These are phyloP conservation scores for Rhagonycha lutea DNA, from an alignment of 2,888 invertebrate species.

Conservation along the genomic window DNA sequence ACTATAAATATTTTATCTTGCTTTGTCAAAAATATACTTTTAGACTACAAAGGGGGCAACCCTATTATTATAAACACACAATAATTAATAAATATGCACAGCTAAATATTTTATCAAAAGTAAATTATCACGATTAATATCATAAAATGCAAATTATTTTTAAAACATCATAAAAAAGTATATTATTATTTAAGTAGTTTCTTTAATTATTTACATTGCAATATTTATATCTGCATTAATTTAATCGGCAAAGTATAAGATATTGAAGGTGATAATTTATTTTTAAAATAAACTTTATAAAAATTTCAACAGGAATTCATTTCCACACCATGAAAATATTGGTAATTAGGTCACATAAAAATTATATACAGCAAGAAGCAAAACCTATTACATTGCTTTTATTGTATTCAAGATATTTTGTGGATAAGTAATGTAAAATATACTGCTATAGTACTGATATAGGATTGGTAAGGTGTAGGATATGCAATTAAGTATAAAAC, in stretches of 20 bases:
- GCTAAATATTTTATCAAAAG: slow-evolving; percentile 32
- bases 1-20: slow-evolving; percentile 50
- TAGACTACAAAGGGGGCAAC: slow-evolving; percentile 49
- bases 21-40: slow-evolving; percentile 54
- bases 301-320: slow-evolving; percentile 35
- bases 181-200: background rate
- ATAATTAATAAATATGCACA: slow-evolving; percentile 37
- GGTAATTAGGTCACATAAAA: slow-evolving; percentile 21
- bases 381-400: slow-evolving; percentile 7
- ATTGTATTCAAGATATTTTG: background rate
- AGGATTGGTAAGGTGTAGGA: background rate
- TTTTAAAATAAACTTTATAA: slow-evolving; percentile 34
- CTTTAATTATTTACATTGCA: background rate
- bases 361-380: slow-evolving; percentile 27
- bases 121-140: slow-evolving; percentile 23
- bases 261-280: slow-evolving; percentile 27
- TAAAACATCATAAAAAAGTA: background rate
- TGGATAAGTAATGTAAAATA: background rate
- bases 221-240: background rate
- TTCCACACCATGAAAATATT: slow-evolving; percentile 28
- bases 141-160: background rate
- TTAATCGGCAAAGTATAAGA: background rate
- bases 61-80: slow-evolving; percentile 36
- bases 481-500: background rate
- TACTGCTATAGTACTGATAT: background rate